Evolutionary conservation across 2,888 invertebrate species (phyloP).

Genomic region (Alsophila aescularia): DNA sequence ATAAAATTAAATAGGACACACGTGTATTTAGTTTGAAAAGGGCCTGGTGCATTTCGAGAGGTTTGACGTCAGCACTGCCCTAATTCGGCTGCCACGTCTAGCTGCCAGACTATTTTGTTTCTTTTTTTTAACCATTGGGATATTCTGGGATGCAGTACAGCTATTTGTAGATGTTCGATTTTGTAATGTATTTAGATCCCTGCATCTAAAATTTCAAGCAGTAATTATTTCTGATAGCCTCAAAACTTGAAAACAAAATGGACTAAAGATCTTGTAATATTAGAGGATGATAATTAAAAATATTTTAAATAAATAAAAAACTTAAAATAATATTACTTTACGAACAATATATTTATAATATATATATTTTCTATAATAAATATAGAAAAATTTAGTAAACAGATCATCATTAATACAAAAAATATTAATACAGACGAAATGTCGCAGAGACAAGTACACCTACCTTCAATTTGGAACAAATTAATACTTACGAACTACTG

Average conservation of each 20-base stretch:
- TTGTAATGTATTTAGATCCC: background rate
- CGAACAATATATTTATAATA: too few species aligned
- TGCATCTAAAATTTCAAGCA: background rate
- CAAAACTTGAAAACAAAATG: too few species aligned
- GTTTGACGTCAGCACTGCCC: conserved; percentile 74
- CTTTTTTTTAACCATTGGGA: conserved; percentile 11
- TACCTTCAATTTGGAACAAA: background rate
- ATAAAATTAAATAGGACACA: conserved; percentile 59
- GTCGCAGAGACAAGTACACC: too few species aligned
- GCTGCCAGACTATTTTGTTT: conserved; percentile 25
- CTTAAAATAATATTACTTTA: too few species aligned
- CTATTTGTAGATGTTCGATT: conserved; percentile 20
- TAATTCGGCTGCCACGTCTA: conserved; percentile 46
- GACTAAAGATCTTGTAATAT: too few species aligned
- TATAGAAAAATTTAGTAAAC: too few species aligned
- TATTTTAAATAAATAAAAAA: too few species aligned
- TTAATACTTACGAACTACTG: background rate
- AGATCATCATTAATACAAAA: too few species aligned
- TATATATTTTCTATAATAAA: too few species aligned
- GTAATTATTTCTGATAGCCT: too few species aligned
- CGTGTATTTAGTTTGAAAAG: conserved; percentile 61
- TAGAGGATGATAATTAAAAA: too few species aligned
- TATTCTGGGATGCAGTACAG: conserved; percentile 48
- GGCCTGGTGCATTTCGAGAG: conserved; percentile 61
- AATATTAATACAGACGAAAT: too few species aligned